Base-by-base conservation (phyloP, 2,113 vertebrate species). In the Plecotus auritus region DNA sequence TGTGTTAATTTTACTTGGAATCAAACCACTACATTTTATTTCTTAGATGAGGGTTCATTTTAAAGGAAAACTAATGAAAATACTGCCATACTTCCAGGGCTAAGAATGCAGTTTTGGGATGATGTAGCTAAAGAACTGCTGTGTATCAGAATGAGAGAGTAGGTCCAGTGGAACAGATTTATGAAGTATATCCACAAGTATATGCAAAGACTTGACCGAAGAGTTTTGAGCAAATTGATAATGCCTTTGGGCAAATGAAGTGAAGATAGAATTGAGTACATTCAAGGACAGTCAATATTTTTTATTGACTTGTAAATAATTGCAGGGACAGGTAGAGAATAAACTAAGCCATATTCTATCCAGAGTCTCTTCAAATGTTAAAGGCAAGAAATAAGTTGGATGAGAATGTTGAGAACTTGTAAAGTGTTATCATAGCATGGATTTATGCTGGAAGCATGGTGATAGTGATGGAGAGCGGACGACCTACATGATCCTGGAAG, bases 11-110 rank as follows among this genome's bases (percentile, higher is more conserved):
- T 74, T 51, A 54, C 10, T 73, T 94, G 17, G 4, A 49, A 51
- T 88, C 26, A 76, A 77, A 56, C 40, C 26, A 88, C 5, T 54
- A 18, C 40, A 59, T 88, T 94, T 96, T 84, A 85, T 91, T 82
- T 81, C 7, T 9, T 4, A 51, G 13, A 30, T 76, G 42, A 28
- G 17, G 23, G 28, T 47, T 30, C 16, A 76, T 76, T 91, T 93
- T 78, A 40, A 51, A 32, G 59, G 20, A 67, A 83, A 86, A 88
- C 11, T 22, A 37, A 85, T 66, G 17, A 9, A 69, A 82, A 26
- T 14, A 26, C 7, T 64, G 2, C 1, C 10, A 14, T 4, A 30
- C 47, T 32, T 86, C 4, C 30, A 77, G 26, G 6, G 3, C 30
- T 42, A 85, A 70, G 23, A 59, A 78, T 64, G 35, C 5, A 32